Evolutionary conservation across 1,140 invertebrate genomes (phyloP).

Genomic region (Drosophila pachea): DNA sequence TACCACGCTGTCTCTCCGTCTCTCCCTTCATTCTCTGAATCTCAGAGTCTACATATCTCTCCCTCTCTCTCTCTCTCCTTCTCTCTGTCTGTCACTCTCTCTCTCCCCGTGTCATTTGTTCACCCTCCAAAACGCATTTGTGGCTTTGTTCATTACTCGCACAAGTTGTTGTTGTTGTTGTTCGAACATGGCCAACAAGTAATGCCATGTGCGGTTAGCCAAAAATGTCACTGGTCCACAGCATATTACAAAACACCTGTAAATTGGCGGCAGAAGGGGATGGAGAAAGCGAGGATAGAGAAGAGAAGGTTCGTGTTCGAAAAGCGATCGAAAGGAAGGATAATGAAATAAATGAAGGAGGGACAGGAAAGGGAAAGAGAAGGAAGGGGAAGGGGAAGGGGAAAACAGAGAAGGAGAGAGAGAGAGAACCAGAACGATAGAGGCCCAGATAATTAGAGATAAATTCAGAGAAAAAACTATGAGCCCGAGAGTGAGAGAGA

Average conservation of each 20-base stretch:
- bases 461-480: too few species aligned
- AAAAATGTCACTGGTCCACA: constrained; percentile 19
- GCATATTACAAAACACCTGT: constrained; percentile 11
- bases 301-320: too few species aligned
- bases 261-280: too few species aligned
- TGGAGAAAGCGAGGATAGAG: too few species aligned
- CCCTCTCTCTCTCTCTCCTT: constrained; percentile 2
- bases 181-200: constrained; percentile 40
- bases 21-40: constrained; percentile 1
- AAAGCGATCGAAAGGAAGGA: neutral
- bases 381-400: neutral
- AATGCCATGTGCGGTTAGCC: constrained; percentile 47
- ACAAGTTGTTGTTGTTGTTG: constrained; percentile 33
- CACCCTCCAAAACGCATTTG: constrained; percentile 44
- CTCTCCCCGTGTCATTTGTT: constrained; percentile 29
- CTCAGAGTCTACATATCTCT: neutral
- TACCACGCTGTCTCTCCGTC: neutral
- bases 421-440: neutral
- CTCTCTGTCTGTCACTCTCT: constrained; percentile 7
- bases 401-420: neutral
- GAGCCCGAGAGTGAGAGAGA: neutral
- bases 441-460: too few species aligned
- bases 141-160: constrained; percentile 52
- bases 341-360: neutral
- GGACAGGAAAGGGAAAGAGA: neutral